phyloP scores from a whole-genome alignment of 2,113 vertebrate species.

The Carassius carassius region DNA sequence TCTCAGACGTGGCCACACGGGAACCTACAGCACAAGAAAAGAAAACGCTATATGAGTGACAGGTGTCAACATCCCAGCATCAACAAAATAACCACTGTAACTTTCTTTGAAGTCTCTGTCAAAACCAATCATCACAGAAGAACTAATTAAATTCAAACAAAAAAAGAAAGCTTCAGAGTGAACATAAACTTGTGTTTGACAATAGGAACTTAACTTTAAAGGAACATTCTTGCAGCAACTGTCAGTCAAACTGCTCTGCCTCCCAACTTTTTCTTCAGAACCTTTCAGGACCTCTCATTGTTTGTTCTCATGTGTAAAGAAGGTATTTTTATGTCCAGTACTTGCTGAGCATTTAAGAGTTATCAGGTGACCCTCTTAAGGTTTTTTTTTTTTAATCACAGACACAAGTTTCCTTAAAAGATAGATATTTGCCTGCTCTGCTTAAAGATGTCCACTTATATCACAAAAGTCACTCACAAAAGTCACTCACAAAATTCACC shows the following conservation, averaged over 20 bases:
- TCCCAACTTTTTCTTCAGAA: too few species aligned
- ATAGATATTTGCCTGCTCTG: too few species aligned
- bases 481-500: too few species aligned
- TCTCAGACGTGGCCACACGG: slow-evolving; percentile 58
- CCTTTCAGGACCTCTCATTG: background rate
- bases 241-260: too few species aligned
- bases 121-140: slow-evolving; percentile 42
- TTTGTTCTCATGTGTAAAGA: slow-evolving; percentile 67
- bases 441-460: background rate
- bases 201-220: background rate
- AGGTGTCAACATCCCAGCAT: slow-evolving; percentile 71
- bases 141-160: background rate
- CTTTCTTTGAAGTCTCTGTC: slow-evolving; percentile 59
- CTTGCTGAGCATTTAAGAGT: too few species aligned
- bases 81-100: background rate
- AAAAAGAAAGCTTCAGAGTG: background rate
- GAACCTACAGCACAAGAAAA: slow-evolving; percentile 63
- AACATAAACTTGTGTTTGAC: slow-evolving; percentile 2
- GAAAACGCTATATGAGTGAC: slow-evolving; percentile 67
- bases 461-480: background rate
- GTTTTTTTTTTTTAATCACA: too few species aligned
- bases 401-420: too few species aligned
- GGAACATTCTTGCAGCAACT: too few species aligned
- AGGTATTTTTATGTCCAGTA: slow-evolving; percentile 46
- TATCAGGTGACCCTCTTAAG: too few species aligned